Percentiles rank a stretch among this genome's conserved stretches.
These are phyloP conservation scores for Turnix velox DNA, from an alignment of 2,113 vertebrate species.

Conservation along the genomic window DNA sequence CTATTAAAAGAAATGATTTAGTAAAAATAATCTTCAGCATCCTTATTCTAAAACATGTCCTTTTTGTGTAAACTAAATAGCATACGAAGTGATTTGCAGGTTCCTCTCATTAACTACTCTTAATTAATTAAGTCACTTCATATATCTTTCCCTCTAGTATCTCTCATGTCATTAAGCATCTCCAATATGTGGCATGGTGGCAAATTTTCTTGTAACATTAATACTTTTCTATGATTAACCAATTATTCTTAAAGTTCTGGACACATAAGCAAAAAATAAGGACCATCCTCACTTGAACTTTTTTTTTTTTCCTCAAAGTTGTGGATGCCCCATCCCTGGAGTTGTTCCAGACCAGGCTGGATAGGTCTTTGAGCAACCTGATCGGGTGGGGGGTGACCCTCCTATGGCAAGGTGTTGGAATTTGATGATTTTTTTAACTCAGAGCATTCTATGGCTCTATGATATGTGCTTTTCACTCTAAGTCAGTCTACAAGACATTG, in stretches of 20 bases:
- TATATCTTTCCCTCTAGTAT: background rate
- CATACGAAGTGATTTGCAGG: background rate
- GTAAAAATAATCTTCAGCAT: slow-evolving; percentile 21
- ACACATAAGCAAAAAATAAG: background rate
- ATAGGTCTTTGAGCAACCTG: background rate
- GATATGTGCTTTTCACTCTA: background rate
- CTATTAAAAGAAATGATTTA: slow-evolving; percentile 44
- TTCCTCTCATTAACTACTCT: background rate
- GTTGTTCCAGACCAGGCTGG: background rate
- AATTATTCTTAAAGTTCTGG: background rate
- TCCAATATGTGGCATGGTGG: background rate
- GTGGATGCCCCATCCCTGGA: background rate
- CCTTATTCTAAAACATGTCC: background rate
- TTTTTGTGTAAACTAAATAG: background rate
- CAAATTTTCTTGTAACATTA: background rate
- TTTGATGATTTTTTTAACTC: background rate
- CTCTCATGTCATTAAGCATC: background rate
- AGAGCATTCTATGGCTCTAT: background rate
- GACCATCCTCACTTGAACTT: background rate
- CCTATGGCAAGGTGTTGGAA: background rate
- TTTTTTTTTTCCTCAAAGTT: background rate
- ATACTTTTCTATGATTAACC: background rate
- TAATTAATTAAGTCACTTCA: background rate
- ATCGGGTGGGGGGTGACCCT: background rate
- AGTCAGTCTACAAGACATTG: background rate